phyloP scores from a whole-genome alignment of 2,797 vertebrate species.

The Pteropus rufus region DNA sequence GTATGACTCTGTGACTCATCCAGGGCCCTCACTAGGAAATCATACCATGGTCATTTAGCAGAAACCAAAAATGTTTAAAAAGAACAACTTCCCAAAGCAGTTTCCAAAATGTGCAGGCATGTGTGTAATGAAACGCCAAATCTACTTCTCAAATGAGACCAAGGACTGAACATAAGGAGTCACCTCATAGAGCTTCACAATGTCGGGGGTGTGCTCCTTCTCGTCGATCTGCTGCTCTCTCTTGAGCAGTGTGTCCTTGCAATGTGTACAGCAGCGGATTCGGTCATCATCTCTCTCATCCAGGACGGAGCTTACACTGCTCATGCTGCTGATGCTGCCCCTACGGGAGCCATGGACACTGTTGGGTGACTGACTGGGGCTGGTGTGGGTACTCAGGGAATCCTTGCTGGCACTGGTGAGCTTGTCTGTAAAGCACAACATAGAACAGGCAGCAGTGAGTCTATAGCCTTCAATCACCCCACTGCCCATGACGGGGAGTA shows the following conservation, averaged over 20 bases:
- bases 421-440: constrained; percentile 87
- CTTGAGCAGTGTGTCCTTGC: constrained; percentile 93
- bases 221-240: constrained; percentile 95
- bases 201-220: constrained; percentile 90
- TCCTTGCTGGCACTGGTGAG: constrained; percentile 93
- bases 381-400: constrained; percentile 86
- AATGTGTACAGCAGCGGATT: constrained; percentile 96
- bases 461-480: not conserved
- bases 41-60: not conserved
- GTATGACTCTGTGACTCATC: not conserved
- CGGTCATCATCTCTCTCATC: constrained; percentile 97
- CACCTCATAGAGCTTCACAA: constrained; percentile 95
- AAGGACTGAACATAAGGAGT: not conserved
- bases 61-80: not conserved
- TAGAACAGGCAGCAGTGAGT: not conserved
- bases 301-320: constrained; percentile 93
- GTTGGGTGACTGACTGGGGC: constrained; percentile 87
- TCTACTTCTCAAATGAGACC: not conserved
- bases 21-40: not conserved
- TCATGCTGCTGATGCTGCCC: constrained; percentile 94
- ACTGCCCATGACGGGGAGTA: not conserved
- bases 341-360: constrained; percentile 89
- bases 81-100: not conserved
- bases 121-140: fast-evolving
- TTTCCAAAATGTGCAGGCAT: not conserved